These are phyloP conservation scores for Cydia amplana DNA, from an alignment of 1,140 invertebrate species.

Conservation along the genomic window DNA sequence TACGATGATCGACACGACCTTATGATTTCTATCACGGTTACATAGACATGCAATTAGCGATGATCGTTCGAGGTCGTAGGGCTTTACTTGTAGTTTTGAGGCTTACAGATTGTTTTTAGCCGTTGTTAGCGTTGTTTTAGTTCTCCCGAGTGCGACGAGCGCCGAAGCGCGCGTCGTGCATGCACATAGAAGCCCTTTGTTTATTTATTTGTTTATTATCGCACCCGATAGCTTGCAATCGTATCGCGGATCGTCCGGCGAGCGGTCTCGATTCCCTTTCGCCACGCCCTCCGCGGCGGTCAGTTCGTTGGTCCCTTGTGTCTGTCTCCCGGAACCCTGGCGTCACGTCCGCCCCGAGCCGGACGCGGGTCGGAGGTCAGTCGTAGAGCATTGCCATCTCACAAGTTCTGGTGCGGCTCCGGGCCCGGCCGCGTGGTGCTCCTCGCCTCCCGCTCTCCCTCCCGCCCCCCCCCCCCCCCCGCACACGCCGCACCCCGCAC, in stretches of 20 bases:
- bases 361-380: slow-evolving; percentile 70
- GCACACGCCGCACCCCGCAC: slow-evolving; percentile 35
- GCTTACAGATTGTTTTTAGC: slow-evolving; percentile 80
- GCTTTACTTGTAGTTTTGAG: slow-evolving; percentile 83
- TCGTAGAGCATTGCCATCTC: slow-evolving; percentile 77
- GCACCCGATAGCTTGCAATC: slow-evolving; percentile 77
- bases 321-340: slow-evolving; percentile 58
- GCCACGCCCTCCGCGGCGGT: slow-evolving; percentile 58
- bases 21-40: slow-evolving; percentile 67
- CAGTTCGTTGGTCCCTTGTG: slow-evolving; percentile 57
- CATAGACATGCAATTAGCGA: slow-evolving; percentile 65
- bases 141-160: slow-evolving; percentile 77
- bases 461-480: slow-evolving; percentile 35
- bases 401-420: slow-evolving; percentile 71
- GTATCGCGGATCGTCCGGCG: slow-evolving; percentile 73
- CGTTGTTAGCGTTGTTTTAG: slow-evolving; percentile 80
- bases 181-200: slow-evolving; percentile 77
- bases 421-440: slow-evolving; percentile 41
- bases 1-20: slow-evolving; percentile 75
- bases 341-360: slow-evolving; percentile 55
- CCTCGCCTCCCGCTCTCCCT: slow-evolving; percentile 37
- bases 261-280: slow-evolving; percentile 64
- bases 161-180: slow-evolving; percentile 73
- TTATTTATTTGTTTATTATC: slow-evolving; percentile 73
- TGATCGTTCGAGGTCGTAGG: slow-evolving; percentile 79